Percentiles rank a stretch among this genome's conserved stretches.
Evolutionary conservation across 1,140 invertebrate species (phyloP).

Genomic region (Pseudomyrmex gracilis): DNA sequence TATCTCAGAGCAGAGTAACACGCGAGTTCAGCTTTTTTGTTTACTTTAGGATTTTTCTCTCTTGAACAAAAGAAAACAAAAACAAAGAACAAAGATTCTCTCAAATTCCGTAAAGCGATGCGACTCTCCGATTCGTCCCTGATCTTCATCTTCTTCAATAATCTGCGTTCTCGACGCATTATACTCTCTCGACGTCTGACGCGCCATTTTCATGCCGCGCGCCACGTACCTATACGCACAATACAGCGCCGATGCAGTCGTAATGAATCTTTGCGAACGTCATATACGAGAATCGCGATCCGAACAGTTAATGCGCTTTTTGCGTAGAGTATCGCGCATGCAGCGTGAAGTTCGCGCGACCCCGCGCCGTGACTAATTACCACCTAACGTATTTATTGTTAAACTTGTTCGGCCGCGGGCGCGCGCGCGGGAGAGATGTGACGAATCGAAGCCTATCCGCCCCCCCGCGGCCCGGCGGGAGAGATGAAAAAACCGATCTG

Average conservation of each 20-base stretch:
- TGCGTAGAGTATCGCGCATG: conserved; percentile 33
- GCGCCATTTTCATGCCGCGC: conserved; percentile 28
- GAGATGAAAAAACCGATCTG: conserved; percentile 66
- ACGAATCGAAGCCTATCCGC: conserved; percentile 56
- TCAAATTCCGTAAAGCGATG: not conserved
- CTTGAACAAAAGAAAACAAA: not conserved
- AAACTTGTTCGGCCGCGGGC: conserved; percentile 42
- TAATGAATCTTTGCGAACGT: conserved; percentile 49
- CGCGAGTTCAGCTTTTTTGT: too few relatives aligned
- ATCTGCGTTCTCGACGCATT: conserved; percentile 4
- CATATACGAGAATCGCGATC: conserved; percentile 35
- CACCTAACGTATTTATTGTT: conserved; percentile 44
- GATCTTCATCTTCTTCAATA: conserved; percentile 11
- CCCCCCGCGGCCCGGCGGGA: conserved; percentile 35
- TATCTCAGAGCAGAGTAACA: too few relatives aligned
- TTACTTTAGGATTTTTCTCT: not conserved
- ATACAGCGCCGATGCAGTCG: conserved; percentile 17
- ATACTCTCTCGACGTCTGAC: conserved; percentile 5
- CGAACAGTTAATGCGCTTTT: conserved; percentile 42
- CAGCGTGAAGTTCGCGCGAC: conserved; percentile 20
- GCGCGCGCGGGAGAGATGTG: conserved; percentile 23
- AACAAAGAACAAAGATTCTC: not conserved
- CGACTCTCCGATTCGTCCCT: not conserved
- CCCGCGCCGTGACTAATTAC: conserved; percentile 53
- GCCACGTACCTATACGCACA: conserved; percentile 9